Conservation (phyloP, 1,140 invertebrate species). For the Cydia pomonella region DNA sequence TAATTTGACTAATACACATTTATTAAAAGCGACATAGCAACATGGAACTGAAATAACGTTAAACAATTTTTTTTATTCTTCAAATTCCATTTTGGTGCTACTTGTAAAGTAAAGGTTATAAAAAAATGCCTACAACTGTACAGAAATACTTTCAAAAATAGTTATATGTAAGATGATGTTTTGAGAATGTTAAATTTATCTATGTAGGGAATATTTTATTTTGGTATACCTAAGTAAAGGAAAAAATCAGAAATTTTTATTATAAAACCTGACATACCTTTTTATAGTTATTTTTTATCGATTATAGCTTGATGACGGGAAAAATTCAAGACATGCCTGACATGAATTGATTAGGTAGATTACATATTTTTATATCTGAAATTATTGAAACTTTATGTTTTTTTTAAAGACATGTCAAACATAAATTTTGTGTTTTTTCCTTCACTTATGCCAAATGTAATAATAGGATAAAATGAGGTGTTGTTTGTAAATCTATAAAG, state of each 20-base stretch:
- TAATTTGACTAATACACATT: conserved; percentile 58
- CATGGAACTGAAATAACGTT: conserved; percentile 16
- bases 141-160: conserved; percentile 30
- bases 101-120: conserved; percentile 5
- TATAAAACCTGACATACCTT: not conserved
- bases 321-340: too few species aligned
- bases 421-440: not conserved
- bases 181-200: conserved; percentile 19
- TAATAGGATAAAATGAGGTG: conserved; percentile 24
- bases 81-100: conserved; percentile 23
- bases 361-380: too few species aligned
- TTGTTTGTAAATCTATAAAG: conserved; percentile 25
- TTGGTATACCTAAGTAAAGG: conserved; percentile 9
- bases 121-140: conserved; percentile 29
- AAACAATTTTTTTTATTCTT: not conserved
- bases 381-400: not conserved
- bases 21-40: conserved; percentile 37
- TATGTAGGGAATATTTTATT: conserved; percentile 23
- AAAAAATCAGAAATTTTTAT: not conserved
- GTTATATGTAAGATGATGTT: conserved; percentile 6
- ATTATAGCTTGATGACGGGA: too few species aligned
- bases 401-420: not conserved
- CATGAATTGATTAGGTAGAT: too few species aligned
- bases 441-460: conserved; percentile 17
- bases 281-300: too few species aligned